Evolutionary conservation across 2,797 vertebrate species (phyloP), one percentile per base, ranked within the genome.

Genomic region (Dipus sagitta): DNA sequence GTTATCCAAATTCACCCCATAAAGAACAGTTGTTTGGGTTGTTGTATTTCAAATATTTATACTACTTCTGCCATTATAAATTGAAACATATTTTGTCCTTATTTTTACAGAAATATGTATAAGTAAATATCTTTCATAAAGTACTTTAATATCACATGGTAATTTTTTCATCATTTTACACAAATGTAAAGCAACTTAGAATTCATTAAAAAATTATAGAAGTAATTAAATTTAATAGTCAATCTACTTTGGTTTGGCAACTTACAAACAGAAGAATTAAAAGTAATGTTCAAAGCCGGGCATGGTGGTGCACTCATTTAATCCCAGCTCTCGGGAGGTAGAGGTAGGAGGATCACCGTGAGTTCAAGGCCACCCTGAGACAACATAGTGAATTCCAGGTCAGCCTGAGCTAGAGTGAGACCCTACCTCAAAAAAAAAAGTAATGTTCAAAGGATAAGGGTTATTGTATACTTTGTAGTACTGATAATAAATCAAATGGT

Each of bases 401-500:
- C 38, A 38, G 38, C 38, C 38, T 38, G 38, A 38, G 38, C 38
- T 38, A 38, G 38, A 38, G 38, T 38, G 38, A 38, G 38, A 38
- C 38, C 38, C 38, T 38, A 38, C 38, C 38, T 38, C 38, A 38
- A 38, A 38, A 38, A 38, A 38, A 78, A 95, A 92, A 94, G 12
- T 86, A 90, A 79, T 95, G 15, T 91, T 79, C 54, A 86, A 42
- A 91, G 90, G 91, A 52, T 68, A 95, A 52, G 17, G n/a, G 32
- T 94, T 85, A 71, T 84, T 96, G 32, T 93, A 92, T 95, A n/a
- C n/a, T 94, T 94, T 97, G 64, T 80, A 90, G 91, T 98, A 93
- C 62, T 96, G 2, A 84, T 95, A 91, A 95, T 94, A 93, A 97
- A 97, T 94, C 95, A 96, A 60, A 95, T 88, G 94, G 34, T 97